These are phyloP conservation scores for Furcifer pardalis DNA, from an alignment of 2,797 vertebrate species.

Conservation along the genomic window DNA sequence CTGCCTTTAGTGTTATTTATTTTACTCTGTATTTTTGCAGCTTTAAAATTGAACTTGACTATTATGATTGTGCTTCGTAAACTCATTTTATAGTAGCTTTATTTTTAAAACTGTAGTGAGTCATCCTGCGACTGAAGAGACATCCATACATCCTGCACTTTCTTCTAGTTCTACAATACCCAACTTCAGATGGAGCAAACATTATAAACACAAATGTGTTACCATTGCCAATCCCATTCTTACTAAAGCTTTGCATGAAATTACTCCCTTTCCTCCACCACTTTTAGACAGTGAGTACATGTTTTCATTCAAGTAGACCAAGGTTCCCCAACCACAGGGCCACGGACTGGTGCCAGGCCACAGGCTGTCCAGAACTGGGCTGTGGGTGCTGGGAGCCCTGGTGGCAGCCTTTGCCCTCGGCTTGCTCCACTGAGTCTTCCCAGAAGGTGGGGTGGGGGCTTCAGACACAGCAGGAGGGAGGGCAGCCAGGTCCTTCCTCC, in stretches of 20 bases:
- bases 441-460: too few relatives aligned
- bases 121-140: background rate
- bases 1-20: too few relatives aligned
- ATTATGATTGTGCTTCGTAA: background rate
- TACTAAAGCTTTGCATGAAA: background rate
- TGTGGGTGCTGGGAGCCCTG: too few relatives aligned
- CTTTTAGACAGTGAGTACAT: background rate
- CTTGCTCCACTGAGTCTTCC: too few relatives aligned
- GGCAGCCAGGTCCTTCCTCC: too few relatives aligned
- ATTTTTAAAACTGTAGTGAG: background rate
- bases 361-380: too few relatives aligned
- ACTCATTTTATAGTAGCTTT: background rate
- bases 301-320: background rate
- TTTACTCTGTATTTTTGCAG: background rate
- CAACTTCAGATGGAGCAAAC: background rate
- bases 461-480: too few relatives aligned
- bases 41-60: background rate
- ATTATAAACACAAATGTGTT: background rate
- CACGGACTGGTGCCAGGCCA: too few relatives aligned
- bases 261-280: too few relatives aligned
- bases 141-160: background rate
- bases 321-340: too few relatives aligned
- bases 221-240: background rate
- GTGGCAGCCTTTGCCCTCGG: too few relatives aligned
- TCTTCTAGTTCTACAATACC: background rate